Evolutionary conservation across 2,113 vertebrate genomes (phyloP), one percentile per base, ranked within the genome.

Genomic region (Upupa epops): DNA sequence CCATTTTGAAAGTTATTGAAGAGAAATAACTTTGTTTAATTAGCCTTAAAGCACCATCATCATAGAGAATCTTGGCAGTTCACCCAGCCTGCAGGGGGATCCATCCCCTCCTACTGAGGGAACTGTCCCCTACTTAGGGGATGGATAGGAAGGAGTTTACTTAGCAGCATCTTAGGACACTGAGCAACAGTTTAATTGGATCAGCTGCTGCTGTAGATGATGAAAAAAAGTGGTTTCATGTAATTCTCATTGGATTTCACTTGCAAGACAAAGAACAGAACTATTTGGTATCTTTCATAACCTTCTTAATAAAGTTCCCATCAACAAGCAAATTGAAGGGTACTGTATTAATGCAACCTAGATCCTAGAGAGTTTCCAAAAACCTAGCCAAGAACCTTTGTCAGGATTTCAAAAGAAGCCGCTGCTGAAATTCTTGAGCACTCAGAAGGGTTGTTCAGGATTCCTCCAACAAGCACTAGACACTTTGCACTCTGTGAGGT

Each of bases 361-460:
- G 55, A 85, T 93, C 86, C 86, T 85, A 85, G 63, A 51, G 36
- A 36, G 87, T 85, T 95, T 85, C 87, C 78, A 87, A 92, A 79
- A 91, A 28, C 61, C 46, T 34, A 93, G 81, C 89, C 93, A 92
- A 89, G 91, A 73, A 79, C 31, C 87, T 94, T 92, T 73, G 71
- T 92, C 46, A 69, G 63, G 79, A 92, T 91, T 87, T 84, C 25
- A 90, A 94, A 79, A 71, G 71, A 92, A 92, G 91, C 81, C 34
- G 19, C 87, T 87, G 55, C 63, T 85, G 89, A 94, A 94, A 93
- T 93, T 95, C 93, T 90, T 93, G 52, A 65, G 89, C 74, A 63
- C 2, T 12, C 21, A 1, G 60, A 92, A 89, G 74, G 81, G 94
- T 87, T 95, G 94, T 85, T 94, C 78, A 42, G 91, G 71, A 34